Evolutionary conservation across 2,113 vertebrate species (phyloP), one percentile per base, ranked within the genome.

Genomic region (Chrysochloris asiatica): DNA sequence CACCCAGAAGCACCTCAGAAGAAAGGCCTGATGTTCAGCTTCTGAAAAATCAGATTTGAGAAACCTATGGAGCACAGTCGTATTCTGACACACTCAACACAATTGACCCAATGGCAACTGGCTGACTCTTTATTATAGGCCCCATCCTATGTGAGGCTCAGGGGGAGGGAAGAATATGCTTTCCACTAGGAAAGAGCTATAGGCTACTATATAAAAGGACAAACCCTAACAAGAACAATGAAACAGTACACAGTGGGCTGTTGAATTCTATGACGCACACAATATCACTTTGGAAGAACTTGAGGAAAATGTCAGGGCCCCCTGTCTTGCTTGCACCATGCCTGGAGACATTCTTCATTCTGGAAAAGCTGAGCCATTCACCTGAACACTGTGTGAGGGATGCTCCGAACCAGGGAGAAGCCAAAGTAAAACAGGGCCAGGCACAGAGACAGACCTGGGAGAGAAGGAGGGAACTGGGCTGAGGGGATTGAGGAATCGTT

Each of bases 181-280:
- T 30, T n/a, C 17, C 5, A 6, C 8, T 16, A 0, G 24, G 52
- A 56, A 4, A 3, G 4, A 4, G 24, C 7, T 16, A 22, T 6
- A 1, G 38, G 45, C 45, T 36, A 16, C 22, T 48, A 6, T 69
- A 61, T 33, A 45, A 26, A 21, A 28, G 12, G 5, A 28, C 33
- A 2, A 7, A 26, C 0, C 0, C 14, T 1, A 38, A 14, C 1
- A 19, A 76, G 21, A 8, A 24, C 0, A 3, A 0, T 0, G 8
- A 13, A 38, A 9, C 2, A 14, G 73, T n/a, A 33, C 14, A 2
- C 0, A 6, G 22, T 10, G 43, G 19, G 3, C 26, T 28, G 36
- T 6, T 6, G 36, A 22, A 9, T 16, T n/a, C 36, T 9, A 21
- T 0, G 22, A 12, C 10, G 14, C 6, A 5, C 0, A 3, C 3